Percentiles rank a stretch among this genome's conserved stretches.
Conservation (phyloP, 2,888 invertebrate genomes). For the Drosophila austrosaltans region DNA sequence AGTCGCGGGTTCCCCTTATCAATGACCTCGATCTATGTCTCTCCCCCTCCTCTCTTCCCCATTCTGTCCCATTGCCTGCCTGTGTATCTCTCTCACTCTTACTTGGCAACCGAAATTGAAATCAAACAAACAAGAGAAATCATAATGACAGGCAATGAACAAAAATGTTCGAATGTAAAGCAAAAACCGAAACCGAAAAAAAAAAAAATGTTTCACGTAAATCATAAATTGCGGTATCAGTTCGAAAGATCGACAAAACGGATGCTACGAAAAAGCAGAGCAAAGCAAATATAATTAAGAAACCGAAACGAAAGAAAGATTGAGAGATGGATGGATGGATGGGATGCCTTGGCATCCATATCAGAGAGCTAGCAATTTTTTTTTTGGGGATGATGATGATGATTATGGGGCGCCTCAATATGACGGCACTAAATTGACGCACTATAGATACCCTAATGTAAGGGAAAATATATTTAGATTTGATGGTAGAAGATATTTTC, state of each 20-base stretch:
- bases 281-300: conserved; percentile 76
- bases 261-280: conserved; percentile 67
- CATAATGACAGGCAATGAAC: conserved; percentile 50
- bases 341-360: conserved; percentile 37
- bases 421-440: background rate
- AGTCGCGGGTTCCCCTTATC: conserved; percentile 66
- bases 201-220: conserved; percentile 76
- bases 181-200: conserved; percentile 28
- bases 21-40: conserved; percentile 73
- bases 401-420: conserved; percentile 6
- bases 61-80: background rate
- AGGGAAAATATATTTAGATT: background rate
- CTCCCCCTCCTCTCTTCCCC: background rate
- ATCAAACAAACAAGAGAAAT: conserved; percentile 67
- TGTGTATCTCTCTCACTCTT: background rate
- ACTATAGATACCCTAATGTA: background rate
- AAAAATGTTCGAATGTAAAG: conserved; percentile 43
- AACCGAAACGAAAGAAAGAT: conserved; percentile 43
- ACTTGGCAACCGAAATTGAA: conserved; percentile 52
- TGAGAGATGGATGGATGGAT: conserved; percentile 50
- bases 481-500: background rate
- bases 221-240: conserved; percentile 74
- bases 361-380: conserved; percentile 27
- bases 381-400: conserved; percentile 8
- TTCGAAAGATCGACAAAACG: conserved; percentile 75